These are phyloP conservation scores for Drosophila guanche DNA, from an alignment of 1,140 invertebrate genomes.

Conservation along the genomic window DNA sequence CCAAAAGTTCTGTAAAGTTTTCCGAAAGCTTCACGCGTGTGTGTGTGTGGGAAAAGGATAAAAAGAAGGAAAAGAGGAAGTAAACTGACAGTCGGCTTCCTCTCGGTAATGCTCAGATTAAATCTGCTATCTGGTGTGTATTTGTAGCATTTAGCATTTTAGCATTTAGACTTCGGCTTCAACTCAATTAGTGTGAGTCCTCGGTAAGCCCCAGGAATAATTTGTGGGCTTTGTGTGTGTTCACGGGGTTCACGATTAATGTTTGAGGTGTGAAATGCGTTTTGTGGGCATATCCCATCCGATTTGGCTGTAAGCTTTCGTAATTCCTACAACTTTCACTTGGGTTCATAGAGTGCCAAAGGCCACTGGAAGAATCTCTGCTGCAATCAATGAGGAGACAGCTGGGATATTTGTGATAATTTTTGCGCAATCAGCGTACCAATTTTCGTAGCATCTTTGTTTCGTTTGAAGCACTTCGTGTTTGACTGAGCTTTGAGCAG, in stretches of 20 bases:
- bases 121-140: slow-evolving; percentile 34
- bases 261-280: too few relatives aligned
- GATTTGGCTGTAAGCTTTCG: too few relatives aligned
- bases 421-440: slow-evolving; percentile 50
- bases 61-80: too few relatives aligned
- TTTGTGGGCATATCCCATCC: background rate
- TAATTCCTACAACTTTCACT: too few relatives aligned
- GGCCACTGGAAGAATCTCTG: too few relatives aligned
- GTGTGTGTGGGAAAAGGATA: background rate
- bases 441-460: slow-evolving; percentile 24
- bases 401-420: slow-evolving; percentile 48
- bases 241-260: too few relatives aligned
- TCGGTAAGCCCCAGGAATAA: slow-evolving; percentile 39
- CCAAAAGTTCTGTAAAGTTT: slow-evolving; percentile 32
- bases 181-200: slow-evolving; percentile 42
- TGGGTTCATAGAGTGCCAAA: too few relatives aligned
- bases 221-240: slow-evolving; percentile 31
- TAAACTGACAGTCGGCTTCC: too few relatives aligned
- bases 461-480: slow-evolving; percentile 37
- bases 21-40: slow-evolving; percentile 7
- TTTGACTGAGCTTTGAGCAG: slow-evolving; percentile 37
- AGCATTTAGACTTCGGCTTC: slow-evolving; percentile 36
- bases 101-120: slow-evolving; percentile 11
- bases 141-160: slow-evolving; percentile 44
- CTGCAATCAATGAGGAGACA: too few relatives aligned